Base-by-base conservation (phyloP, 2,113 vertebrate species). In the Girardinichthys multiradiatus region DNA sequence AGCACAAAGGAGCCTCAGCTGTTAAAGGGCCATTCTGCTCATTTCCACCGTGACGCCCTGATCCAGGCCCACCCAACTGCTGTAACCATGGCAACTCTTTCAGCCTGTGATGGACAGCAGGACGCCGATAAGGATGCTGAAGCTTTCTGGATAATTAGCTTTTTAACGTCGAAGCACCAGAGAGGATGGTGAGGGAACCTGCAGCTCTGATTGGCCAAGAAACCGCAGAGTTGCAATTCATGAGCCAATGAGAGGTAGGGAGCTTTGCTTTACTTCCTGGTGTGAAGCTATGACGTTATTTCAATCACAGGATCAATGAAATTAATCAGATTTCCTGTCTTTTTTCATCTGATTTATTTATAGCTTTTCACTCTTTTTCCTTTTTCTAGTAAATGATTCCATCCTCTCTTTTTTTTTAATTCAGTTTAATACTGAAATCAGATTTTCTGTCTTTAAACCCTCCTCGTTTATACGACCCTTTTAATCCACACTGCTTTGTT, bases 1-100 rank as follows among this genome's bases (percentile, higher is more conserved):
- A 54, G 24, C 21, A 54, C 48, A 54, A 54, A 64, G 67, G 21
- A 27, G 11, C 14, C 66, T 70, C 64, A 27, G 80, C 65, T 75
- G 70, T 45, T 68, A n/a, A 51, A 65, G 66, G 54, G 11, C 35
- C 35, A 35, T 1, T 10, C 35, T 10, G 5, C n/a, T 57, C n/a
- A 57, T 26, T 6, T 57, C 4, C n/a, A n/a, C n/a, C n/a, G n/a
- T n/a, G n/a, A n/a, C n/a, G n/a, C n/a, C n/a, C n/a, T n/a, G n/a
- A 57, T 57, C 54, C 54, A 26, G 24, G 64, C 10, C 35, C 10
- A 10, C 35, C 14, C 39, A 15, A 15, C 48, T 3, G 48, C 48
- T 54, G 48, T 54, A 54, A 21, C 48, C 48, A 54, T 54, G 48
- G 48, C 21, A 54, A 54, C 48, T 4, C 48, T 21, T n/a, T n/a